Base-by-base conservation (phyloP, 2,113 vertebrate genomes). In the Scolopax mira region DNA sequence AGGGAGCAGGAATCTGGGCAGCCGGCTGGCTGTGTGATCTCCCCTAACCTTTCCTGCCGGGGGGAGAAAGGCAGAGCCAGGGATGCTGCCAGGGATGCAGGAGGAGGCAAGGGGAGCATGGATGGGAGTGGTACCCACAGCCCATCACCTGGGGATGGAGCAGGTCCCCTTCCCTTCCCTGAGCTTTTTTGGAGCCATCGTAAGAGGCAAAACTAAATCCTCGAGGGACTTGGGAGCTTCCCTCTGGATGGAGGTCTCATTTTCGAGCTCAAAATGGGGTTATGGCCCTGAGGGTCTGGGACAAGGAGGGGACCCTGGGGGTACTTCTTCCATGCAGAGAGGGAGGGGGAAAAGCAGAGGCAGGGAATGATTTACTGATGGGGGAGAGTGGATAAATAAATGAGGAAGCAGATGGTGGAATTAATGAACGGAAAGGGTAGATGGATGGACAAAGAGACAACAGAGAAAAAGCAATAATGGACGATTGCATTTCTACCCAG, bases 11-110 rank as follows among this genome's bases (percentile, higher is more conserved):
- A 96, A 94, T 97, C 97, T 95, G 52, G 96, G 97, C 97, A 97
- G 96, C 95, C 85, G 96, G 97, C 97, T 98, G 98, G 91, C 91
- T 98, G 72, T 78, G 93, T 98, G 97, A 98, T 97, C 97, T 87
- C 86, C 1, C 86, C 87, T 98, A 95, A 97, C 98, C 98, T 97
- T 91, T 96, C 71, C 92, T 95, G 96, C 93, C 22, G 90, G 51
- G 91, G 51, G 91, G 89, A 77, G 64, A 91, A 94, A 91, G 96
- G 94, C 89, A 93, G 28, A 60, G 74, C 78, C 6, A 6, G 49
- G 71, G 58, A 42, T 21, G 49, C 49, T 13, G 7, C 12, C 13
- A 11, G 3, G 31, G 54, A 39, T 22, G 75, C 48, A 23, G 82
- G 83, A 92, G 58, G 25, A 95, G 82, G 82, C 73, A 61, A 58